Evolutionary conservation across 2,888 invertebrate genomes (phyloP).

Genomic region (Rhorus exstirpatorius): DNA sequence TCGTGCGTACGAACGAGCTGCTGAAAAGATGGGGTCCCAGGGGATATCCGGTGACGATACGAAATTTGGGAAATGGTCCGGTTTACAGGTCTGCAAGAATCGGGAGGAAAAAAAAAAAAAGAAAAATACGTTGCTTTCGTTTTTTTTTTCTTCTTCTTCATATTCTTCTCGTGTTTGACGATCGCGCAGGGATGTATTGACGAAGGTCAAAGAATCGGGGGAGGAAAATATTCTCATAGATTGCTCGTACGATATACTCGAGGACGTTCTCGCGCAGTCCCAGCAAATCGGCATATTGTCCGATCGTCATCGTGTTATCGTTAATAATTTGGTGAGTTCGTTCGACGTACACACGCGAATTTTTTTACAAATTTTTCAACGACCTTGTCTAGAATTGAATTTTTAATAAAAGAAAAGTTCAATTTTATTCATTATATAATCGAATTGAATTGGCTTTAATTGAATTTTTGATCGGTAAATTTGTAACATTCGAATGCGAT

Average conservation of each 20-base stretch:
- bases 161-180: too few relatives aligned
- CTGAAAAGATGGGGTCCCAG: constrained; percentile 89
- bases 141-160: not conserved
- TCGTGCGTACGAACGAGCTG: constrained; percentile 91
- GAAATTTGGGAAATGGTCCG: constrained; percentile 88
- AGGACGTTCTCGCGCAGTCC: constrained; percentile 90
- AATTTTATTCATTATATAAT: too few relatives aligned
- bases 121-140: too few relatives aligned
- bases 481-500: too few relatives aligned
- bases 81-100: constrained; percentile 91
- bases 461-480: too few relatives aligned
- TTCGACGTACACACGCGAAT: too few relatives aligned
- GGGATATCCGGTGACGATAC: constrained; percentile 88
- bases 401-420: too few relatives aligned
- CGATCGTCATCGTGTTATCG: constrained; percentile 91
- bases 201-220: constrained; percentile 90
- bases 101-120: too few relatives aligned
- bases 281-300: constrained; percentile 95
- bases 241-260: constrained; percentile 89
- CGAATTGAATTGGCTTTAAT: too few relatives aligned
- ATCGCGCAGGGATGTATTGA: constrained; percentile 88
- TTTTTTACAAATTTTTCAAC: too few relatives aligned
- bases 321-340: constrained; percentile 89
- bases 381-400: too few relatives aligned
- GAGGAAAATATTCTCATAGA: constrained; percentile 91